Evolutionary conservation across 2,113 vertebrate genomes (phyloP).

Genomic region (Reinhardtius hippoglossoides): DNA sequence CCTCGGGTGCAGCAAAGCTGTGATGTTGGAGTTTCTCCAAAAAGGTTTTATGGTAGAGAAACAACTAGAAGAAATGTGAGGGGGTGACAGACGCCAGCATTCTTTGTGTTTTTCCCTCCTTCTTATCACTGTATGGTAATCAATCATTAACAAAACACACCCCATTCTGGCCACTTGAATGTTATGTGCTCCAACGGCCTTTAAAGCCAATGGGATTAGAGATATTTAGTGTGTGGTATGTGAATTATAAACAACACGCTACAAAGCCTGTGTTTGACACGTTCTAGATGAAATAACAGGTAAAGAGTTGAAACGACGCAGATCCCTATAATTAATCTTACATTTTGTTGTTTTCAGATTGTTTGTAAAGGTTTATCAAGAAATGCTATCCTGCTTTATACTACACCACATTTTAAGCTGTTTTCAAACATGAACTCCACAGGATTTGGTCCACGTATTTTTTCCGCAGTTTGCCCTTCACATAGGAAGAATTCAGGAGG

Average conservation of each 20-base stretch:
- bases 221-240: background rate
- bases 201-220: slow-evolving; percentile 1
- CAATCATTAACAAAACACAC: slow-evolving; percentile 64
- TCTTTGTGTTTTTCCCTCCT: slow-evolving; percentile 32
- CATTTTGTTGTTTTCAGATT: no score
- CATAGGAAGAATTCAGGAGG: no score
- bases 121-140: slow-evolving; percentile 53
- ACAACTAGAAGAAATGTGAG: background rate
- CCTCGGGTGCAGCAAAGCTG: background rate
- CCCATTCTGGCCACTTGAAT: background rate
- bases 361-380: no score
- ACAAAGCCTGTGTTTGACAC: background rate
- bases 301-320: background rate
- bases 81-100: background rate
- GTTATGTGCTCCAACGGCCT: background rate
- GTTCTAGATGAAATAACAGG: background rate
- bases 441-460: no score
- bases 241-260: background rate
- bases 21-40: background rate
- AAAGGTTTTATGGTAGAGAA: background rate
- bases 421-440: no score
- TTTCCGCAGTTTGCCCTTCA: no score
- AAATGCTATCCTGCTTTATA: background rate
- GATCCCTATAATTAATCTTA: no score
- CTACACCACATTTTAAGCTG: no score